Evolutionary conservation across 2,888 invertebrate genomes (phyloP).

Genomic region (Marronus borbonicus): DNA sequence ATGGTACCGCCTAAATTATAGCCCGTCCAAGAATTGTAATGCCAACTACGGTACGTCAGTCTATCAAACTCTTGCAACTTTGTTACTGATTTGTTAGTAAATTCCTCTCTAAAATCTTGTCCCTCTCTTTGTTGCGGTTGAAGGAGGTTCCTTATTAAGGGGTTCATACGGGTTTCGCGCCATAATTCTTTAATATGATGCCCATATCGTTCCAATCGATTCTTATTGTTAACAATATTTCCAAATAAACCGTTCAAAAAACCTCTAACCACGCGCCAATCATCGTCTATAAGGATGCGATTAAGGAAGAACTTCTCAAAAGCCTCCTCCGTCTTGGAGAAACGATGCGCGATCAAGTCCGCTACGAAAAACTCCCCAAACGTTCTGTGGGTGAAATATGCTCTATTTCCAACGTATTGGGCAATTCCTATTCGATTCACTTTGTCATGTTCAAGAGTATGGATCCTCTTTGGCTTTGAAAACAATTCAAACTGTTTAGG

Average conservation of each 20-base stretch:
- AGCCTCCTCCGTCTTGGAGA: neutral
- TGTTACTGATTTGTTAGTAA: neutral
- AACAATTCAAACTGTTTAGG: neutral
- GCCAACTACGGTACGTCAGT: neutral
- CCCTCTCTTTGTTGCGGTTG: neutral
- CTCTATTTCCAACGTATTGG: neutral
- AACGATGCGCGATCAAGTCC: neutral
- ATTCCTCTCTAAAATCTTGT: neutral
- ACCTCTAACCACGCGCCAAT: neutral
- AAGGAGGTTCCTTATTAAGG: neutral
- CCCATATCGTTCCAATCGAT: neutral
- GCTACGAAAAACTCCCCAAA: slow-evolving; percentile 2
- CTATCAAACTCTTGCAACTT: neutral
- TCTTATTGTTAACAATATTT: neutral
- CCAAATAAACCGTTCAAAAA: neutral
- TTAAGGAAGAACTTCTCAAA: neutral
- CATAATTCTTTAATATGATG: neutral
- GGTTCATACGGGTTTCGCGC: neutral
- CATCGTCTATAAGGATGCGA: neutral
- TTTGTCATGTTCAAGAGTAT: neutral
- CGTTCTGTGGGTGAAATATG: neutral
- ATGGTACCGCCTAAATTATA: slow-evolving; percentile 2
- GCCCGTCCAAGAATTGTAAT: neutral
- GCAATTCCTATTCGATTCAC: neutral
- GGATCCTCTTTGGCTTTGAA: neutral